These are phyloP conservation scores for Brachyistius frenatus DNA, from an alignment of 2,113 vertebrate genomes.

Conservation along the genomic window DNA sequence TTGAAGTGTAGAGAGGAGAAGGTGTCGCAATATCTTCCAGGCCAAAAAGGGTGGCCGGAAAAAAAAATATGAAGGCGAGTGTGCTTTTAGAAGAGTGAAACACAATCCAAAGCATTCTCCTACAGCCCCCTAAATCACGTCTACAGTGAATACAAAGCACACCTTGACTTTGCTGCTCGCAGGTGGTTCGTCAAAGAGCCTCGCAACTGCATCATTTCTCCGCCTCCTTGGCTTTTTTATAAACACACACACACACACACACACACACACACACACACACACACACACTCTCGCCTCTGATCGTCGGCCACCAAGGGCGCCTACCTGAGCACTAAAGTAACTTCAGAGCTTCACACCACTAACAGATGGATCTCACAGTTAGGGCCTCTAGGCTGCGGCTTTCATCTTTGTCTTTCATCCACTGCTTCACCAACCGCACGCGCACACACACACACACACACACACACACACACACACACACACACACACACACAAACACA, in stretches of 20 bases:
- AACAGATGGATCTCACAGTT: constrained; percentile 76
- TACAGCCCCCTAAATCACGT: neutral
- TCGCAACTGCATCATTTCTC: constrained; percentile 16
- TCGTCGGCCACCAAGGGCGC: constrained; percentile 28
- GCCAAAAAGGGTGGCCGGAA: too few relatives aligned
- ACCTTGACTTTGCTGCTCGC: constrained; percentile 11
- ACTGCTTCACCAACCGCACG: constrained; percentile 39
- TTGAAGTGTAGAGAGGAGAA: too few relatives aligned
- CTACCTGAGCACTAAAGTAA: constrained; percentile 57
- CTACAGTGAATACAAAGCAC: too few relatives aligned
- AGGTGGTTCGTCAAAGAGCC: constrained; percentile 7
- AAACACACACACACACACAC: constrained; percentile 24
- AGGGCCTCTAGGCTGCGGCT: constrained; percentile 65
- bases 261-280: neutral
- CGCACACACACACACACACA: constrained; percentile 26
- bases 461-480: neutral
- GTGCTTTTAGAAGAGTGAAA: neutral
- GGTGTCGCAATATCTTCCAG: too few relatives aligned
- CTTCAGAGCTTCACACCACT: constrained; percentile 60
- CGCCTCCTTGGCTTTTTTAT: neutral
- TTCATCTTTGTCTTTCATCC: constrained; percentile 81
- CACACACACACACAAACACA: constrained; percentile 27
- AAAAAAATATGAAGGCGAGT: too few relatives aligned
- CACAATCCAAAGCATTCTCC: neutral
- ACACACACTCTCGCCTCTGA: neutral